Conservation (phyloP, 2,797 vertebrate genomes). For the Remorina albescens region DNA sequence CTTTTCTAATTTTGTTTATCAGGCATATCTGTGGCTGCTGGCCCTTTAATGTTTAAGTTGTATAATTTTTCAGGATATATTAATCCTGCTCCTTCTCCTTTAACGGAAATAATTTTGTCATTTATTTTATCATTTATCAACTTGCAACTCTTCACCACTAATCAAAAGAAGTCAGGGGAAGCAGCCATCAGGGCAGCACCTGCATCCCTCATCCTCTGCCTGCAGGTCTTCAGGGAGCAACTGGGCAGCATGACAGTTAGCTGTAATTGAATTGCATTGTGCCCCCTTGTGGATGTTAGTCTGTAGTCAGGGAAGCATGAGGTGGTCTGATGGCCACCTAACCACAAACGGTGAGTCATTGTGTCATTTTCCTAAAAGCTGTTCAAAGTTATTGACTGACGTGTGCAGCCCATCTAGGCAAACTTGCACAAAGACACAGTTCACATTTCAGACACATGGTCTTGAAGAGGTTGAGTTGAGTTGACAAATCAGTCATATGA, state of each 20-base stretch:
- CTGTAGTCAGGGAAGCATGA: conserved; percentile 37
- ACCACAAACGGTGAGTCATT: conserved; percentile 41
- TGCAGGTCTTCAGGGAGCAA: conserved; percentile 46
- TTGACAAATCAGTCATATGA: conserved; percentile 13
- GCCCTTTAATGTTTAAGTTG: background rate
- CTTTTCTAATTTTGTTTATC: background rate
- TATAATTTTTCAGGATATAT: conserved; percentile 7
- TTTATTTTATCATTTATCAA: conserved; percentile 28
- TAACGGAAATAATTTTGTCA: conserved; percentile 10
- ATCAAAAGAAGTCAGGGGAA: conserved; percentile 15
- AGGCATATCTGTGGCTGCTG: conserved; percentile 5
- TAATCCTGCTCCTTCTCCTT: background rate
- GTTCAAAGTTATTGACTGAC: conserved; percentile 11
- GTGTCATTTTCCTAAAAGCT: conserved; percentile 5
- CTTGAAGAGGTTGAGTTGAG: too few species aligned
- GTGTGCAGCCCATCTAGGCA: background rate
- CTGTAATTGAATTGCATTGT: conserved; percentile 75
- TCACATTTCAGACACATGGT: background rate
- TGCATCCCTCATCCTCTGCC: conserved; percentile 35
- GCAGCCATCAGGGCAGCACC: conserved; percentile 35
- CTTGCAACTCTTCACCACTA: conserved; percentile 1
- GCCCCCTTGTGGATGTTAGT: conserved; percentile 82
- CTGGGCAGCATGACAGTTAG: conserved; percentile 48
- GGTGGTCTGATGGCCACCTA: conserved; percentile 16
- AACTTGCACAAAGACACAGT: conserved; percentile 8